Evolutionary conservation across 2,113 vertebrate species (phyloP), one percentile per base, ranked within the genome.

Genomic region (Fulica atra): DNA sequence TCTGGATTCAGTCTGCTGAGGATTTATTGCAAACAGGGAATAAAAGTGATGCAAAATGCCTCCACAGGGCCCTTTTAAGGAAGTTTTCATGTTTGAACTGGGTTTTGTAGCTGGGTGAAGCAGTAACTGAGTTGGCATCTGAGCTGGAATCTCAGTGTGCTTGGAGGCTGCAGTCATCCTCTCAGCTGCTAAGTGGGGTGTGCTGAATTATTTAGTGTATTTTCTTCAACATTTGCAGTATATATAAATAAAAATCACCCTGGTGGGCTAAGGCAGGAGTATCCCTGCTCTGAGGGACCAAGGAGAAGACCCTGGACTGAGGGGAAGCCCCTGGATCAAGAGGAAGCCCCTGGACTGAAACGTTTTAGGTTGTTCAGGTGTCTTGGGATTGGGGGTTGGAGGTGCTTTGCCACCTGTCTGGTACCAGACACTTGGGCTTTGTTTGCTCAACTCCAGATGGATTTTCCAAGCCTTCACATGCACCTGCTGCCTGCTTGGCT

Each of bases 31-130:
- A 93, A 89, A 50, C 20, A 60, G 33, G 60, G 61, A 79, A 66
- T 74, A 35, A 71, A 92, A 82, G 25, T 54, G n/a, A 31, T 72
- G 36, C 3, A 71, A 83, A 92, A 72, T 60, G 53, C 31, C 74
- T 61, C 44, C 7, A 31, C 81, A n/a, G 28, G 44, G 50, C 65
- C 81, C 91, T 97, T 97, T 89, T 89, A 96, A 94, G 95, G 93
- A 95, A 85, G 70, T 76, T 87, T 81, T 68, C 16, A 3, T 60
- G 11, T 89, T 84, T 88, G 63, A 88, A 94, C 59, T 18, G 33
- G 8, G 78, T 81, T 96, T 89, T 92, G 70, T 79, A 74, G 60
- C 92, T 79, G 86, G 10, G 15, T 74, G 53, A 86, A 93, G n/a
- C 42, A 61, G 83, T 91, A 92, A 92, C 63, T 50, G 73, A 84